Evolutionary conservation across 2,888 invertebrate species (phyloP), one percentile per base, ranked within the genome.

Genomic region (Heteromyza rotundicornis): DNA sequence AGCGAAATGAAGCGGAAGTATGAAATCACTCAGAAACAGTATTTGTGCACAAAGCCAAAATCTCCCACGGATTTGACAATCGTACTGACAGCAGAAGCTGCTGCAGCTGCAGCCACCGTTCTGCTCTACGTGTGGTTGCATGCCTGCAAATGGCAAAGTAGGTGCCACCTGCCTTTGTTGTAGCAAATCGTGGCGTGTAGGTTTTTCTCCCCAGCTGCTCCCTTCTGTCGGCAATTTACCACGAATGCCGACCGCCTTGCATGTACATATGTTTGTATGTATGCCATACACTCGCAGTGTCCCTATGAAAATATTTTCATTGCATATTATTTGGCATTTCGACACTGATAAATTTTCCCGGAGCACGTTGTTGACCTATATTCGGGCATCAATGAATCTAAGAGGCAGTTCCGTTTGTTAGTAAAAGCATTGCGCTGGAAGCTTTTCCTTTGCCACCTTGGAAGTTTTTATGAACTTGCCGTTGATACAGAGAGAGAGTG

Each of bases 331-430:
- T 58, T 56, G 44, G 51, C 40, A 32, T 50, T 49, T 53, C 62
- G 56, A 61, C 67, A 62, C 64, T 61, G 64, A 65, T 67, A 64
- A 57, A 67, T 68, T 71, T 71, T 70, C 71, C 69, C 71, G 70
- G 68, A 77, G 68, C 76, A 78, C 76, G 71, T 74, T 77, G 79
- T 77, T 80, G 80, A 80, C 80, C 80, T 78, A 80, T 76, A 80
- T 80, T 80, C 76, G 68, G 70, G 70, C 76, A 79, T 78, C 79
- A 78, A 78, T 78, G 79, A 78, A 77, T 47, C 47, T 20, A 47
- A 47, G 47, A 47, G 47, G 10, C 27, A 7, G 5, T 27, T 27
- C 27, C 27, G 27, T 27, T 27, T 27, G 27, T 27, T 27, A 27
- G 27, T 27, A 27, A 27, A 27, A 27, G 27, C 27, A 10, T 27